Conservation (phyloP, 1,140 invertebrate genomes). For the Drosophila simulans region DNA sequence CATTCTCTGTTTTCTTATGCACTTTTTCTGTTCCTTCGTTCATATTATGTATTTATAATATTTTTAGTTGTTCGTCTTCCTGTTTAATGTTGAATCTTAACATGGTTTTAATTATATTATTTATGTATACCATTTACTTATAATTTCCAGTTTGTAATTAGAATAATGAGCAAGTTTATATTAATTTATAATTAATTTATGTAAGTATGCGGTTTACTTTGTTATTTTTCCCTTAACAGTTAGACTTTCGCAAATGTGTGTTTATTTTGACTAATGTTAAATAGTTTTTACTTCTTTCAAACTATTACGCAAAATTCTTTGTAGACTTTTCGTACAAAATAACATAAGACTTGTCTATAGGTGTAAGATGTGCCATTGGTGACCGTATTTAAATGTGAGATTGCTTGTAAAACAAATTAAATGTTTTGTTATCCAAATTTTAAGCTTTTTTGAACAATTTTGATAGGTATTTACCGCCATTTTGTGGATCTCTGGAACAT, state of each 20-base stretch:
- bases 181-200: conserved; percentile 72
- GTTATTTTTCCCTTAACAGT: conserved; percentile 56
- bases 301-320: conserved; percentile 69
- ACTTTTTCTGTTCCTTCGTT: conserved; percentile 36
- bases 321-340: conserved; percentile 69
- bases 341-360: conserved; percentile 54
- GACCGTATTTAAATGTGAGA: conserved; percentile 26
- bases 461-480: conserved; percentile 29
- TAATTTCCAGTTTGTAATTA: conserved; percentile 69
- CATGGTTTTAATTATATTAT: conserved; percentile 64
- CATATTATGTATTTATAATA: conserved; percentile 67
- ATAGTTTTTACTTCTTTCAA: conserved; percentile 51
- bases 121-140: conserved; percentile 72
- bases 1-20: conserved; percentile 27
- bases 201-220: conserved; percentile 57
- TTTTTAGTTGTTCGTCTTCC: conserved; percentile 62
- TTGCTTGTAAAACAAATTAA: conserved; percentile 32
- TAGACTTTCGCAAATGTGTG: conserved; percentile 49
- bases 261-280: conserved; percentile 35
- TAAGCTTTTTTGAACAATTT: conserved; percentile 56
- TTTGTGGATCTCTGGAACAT: conserved; percentile 43
- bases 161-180: conserved; percentile 78
- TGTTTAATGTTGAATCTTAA: conserved; percentile 63
- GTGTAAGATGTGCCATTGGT: conserved; percentile 19
- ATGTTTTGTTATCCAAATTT: conserved; percentile 40